A percentile compares a stretch with the other conserved stretches of the same genome.
Evolutionary conservation across 2,113 vertebrate species (phyloP).

Genomic region (Sinocyclocheilus anshuiensis): DNA sequence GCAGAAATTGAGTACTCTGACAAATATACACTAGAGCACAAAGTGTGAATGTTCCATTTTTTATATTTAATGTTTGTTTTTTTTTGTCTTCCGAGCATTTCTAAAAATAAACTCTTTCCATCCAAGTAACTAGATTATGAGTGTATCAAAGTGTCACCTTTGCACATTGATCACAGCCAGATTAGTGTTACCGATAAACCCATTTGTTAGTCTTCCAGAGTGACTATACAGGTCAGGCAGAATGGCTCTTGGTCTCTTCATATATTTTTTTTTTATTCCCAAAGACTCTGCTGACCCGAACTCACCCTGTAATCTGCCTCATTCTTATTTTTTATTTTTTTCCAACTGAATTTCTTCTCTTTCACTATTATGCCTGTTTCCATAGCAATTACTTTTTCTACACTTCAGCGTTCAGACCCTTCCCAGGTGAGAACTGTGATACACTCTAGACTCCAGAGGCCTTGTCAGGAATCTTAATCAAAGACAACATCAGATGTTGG

Average conservation of each 20-base stretch:
- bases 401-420: constrained; percentile 66
- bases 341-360: constrained; percentile 49
- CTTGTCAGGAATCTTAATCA: constrained; percentile 58
- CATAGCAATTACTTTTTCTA: constrained; percentile 74
- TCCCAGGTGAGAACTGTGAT: constrained; percentile 69
- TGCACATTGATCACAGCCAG: not conserved
- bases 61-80: not conserved
- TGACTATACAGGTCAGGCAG: not conserved
- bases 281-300: constrained; percentile 19
- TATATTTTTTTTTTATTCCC: constrained; percentile 30
- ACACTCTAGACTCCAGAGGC: constrained; percentile 64
- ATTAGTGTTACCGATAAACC: not conserved
- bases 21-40: too few species aligned
- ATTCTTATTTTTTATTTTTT: constrained; percentile 37
- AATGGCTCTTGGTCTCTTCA: not conserved
- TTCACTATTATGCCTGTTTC: constrained; percentile 75
- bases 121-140: not conserved
- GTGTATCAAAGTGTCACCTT: not conserved
- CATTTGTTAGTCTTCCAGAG: not conserved
- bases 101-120: not conserved
- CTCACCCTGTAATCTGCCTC: constrained; percentile 38
- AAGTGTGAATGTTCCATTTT: not conserved
- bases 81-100: not conserved
- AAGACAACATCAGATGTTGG: constrained; percentile 39
- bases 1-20: too few species aligned